phyloP scores from a whole-genome alignment of 2,797 vertebrate genomes.

The Trematomus bernacchii region DNA sequence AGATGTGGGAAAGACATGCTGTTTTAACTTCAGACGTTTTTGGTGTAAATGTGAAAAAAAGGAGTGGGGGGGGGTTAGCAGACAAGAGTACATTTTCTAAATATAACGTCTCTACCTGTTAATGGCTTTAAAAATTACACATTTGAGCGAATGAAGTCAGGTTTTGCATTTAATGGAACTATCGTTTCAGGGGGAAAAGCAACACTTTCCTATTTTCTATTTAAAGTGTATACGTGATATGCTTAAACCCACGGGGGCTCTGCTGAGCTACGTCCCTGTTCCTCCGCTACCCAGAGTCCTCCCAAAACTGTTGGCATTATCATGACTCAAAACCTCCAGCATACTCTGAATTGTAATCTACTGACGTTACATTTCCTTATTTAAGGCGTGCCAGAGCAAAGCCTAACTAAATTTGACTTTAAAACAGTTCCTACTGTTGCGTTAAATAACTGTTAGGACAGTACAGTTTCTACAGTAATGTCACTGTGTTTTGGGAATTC shows the following conservation, averaged over 20 bases:
- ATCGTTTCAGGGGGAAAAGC: no score
- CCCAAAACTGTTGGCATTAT: background rate
- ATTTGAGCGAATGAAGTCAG: no score
- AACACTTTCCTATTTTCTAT: background rate
- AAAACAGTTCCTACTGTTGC: fast-evolving
- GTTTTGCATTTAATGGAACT: background rate
- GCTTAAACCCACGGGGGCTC: background rate
- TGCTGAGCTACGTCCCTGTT: background rate
- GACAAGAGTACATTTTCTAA: no score
- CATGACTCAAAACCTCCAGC: background rate
- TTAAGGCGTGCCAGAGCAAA: fast-evolving
- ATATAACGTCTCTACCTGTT: no score
- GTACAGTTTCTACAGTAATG: background rate
- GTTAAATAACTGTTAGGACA: fast-evolving
- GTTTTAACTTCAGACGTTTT: background rate
- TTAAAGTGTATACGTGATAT: background rate
- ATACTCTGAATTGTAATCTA: background rate
- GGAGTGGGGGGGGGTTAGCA: no score
- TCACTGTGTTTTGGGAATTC: fast-evolving
- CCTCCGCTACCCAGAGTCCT: background rate
- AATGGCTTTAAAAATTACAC: no score
- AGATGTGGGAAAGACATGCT: background rate
- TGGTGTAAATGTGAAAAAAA: no score
- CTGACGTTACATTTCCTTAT: background rate
- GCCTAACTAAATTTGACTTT: background rate